Conservation (phyloP, 2,888 invertebrate genomes). For the Proisotoma minuta region DNA sequence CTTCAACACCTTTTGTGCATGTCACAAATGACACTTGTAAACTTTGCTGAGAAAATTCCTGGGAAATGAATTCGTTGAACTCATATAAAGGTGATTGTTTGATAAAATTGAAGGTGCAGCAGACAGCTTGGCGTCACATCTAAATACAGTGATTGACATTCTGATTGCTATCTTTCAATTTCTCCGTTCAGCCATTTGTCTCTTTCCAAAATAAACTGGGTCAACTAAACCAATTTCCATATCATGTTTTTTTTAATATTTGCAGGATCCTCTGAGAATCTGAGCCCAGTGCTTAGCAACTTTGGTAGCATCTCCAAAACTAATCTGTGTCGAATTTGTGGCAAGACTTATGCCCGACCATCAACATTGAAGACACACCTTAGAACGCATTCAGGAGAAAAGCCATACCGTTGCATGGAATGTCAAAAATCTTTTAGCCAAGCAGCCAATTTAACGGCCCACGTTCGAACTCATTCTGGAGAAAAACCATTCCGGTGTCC, state of each 20-base stretch:
- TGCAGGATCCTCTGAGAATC: slow-evolving; percentile 42
- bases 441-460: slow-evolving; percentile 96
- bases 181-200: no score
- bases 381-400: slow-evolving; percentile 91
- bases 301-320: slow-evolving; percentile 56
- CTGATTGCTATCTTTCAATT: no score
- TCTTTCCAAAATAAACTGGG: no score
- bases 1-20: no score
- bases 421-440: slow-evolving; percentile 97
- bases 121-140: neutral
- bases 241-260: slow-evolving; percentile 8
- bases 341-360: slow-evolving; percentile 93
- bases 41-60: no score
- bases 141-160: no score
- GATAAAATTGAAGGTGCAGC: no score
- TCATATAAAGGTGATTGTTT: no score
- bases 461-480: slow-evolving; percentile 90
- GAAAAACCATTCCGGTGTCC: slow-evolving; percentile 98
- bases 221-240: no score
- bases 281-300: slow-evolving; percentile 39
- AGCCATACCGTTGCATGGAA: slow-evolving; percentile 84
- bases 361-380: slow-evolving; percentile 96
- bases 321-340: slow-evolving; percentile 89
- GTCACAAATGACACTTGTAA: no score
- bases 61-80: no score